phyloP scores from a whole-genome alignment of 37 sponge, comb jelly and placozoan species.

The Cladorhizidae sp. region DNA sequence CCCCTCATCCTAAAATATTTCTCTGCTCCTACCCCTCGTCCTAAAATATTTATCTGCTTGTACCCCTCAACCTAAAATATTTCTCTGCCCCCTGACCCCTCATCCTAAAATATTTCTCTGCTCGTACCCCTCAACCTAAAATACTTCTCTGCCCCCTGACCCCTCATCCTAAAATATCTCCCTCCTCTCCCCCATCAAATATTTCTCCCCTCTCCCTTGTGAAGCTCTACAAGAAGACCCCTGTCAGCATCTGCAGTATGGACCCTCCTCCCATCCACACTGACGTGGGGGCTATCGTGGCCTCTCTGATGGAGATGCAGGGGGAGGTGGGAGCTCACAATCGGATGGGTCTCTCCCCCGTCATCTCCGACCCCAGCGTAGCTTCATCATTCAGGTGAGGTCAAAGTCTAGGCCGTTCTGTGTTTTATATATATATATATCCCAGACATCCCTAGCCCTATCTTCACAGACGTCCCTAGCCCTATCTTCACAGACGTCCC shows the following conservation, averaged over 20 bases:
- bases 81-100: neutral
- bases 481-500: too few species aligned
- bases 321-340: slow-evolving; percentile 14
- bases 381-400: slow-evolving; percentile 16
- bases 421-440: too few species aligned
- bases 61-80: too few species aligned
- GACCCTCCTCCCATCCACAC: slow-evolving; percentile 35
- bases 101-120: neutral
- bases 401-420: too few species aligned
- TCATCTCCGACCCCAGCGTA: slow-evolving; percentile 64
- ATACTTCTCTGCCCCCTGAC: neutral
- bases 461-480: too few species aligned
- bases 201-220: neutral
- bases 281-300: slow-evolving; percentile 16
- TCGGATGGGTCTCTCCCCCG: slow-evolving; percentile 39
- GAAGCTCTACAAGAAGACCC: slow-evolving; percentile 67
- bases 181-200: neutral
- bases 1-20: neutral
- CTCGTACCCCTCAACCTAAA: neutral
- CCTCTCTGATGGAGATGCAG: slow-evolving; percentile 20
- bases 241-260: slow-evolving; percentile 45
- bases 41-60: too few species aligned
- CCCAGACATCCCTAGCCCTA: too few species aligned
- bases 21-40: neutral
- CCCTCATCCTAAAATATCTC: neutral